Conservation (phyloP, 2,797 vertebrate species). For the Philypnodon macrostomus region DNA sequence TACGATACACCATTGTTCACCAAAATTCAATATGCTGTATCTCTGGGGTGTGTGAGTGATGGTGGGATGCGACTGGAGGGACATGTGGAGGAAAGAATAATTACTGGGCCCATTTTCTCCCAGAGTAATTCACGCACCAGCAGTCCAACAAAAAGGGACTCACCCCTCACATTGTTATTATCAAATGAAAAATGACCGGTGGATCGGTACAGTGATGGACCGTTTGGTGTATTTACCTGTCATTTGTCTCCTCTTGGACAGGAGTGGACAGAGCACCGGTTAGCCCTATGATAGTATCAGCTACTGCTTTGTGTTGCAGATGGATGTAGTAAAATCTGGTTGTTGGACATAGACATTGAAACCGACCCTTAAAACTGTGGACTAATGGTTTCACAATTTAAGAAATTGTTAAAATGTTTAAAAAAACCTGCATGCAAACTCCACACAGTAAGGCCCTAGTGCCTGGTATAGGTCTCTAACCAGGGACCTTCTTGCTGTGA, state of each 20-base stretch:
- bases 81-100: slow-evolving; percentile 69
- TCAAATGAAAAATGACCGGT: slow-evolving; percentile 64
- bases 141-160: slow-evolving; percentile 46
- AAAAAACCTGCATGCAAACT: no score
- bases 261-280: slow-evolving; percentile 39
- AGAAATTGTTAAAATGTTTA: no score
- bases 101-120: slow-evolving; percentile 67
- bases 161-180: slow-evolving; percentile 64
- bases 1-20: slow-evolving; percentile 63
- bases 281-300: slow-evolving; percentile 56
- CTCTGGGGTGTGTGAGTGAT: slow-evolving; percentile 52
- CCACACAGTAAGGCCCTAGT: no score
- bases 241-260: no score
- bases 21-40: slow-evolving; percentile 64
- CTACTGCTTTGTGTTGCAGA: slow-evolving; percentile 48
- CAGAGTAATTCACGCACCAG: slow-evolving; percentile 64
- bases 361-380: no score
- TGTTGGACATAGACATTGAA: slow-evolving; percentile 25
- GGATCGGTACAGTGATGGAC: slow-evolving; percentile 55
- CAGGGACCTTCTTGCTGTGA: no score
- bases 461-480: no score
- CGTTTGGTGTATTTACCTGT: slow-evolving; percentile 67
- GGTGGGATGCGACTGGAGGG: slow-evolving; percentile 54
- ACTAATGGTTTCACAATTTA: no score
- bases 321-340: slow-evolving; percentile 59